Conservation (phyloP, 1,140 invertebrate genomes). For the Drosophila pachea region DNA sequence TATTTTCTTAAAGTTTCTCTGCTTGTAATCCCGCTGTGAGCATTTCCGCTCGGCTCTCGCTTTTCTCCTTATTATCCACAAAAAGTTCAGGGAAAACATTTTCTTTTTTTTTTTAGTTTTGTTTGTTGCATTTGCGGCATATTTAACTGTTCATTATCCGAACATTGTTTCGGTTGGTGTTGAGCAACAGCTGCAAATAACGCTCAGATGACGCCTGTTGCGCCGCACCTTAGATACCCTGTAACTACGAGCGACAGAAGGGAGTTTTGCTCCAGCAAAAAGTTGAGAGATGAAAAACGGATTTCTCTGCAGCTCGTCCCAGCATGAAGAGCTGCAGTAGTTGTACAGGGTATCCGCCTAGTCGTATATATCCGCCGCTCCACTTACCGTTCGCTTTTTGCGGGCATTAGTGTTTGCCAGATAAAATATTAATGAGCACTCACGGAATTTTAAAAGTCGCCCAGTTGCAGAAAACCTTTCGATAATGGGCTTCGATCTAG, state of each 20-base stretch:
- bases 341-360: neutral
- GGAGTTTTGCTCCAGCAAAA: neutral
- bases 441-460: slow-evolving; percentile 19
- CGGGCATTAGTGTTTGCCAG: slow-evolving; percentile 35
- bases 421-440: slow-evolving; percentile 61
- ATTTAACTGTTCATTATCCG: slow-evolving; percentile 53
- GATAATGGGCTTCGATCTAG: slow-evolving; percentile 10
- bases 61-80: slow-evolving; percentile 22
- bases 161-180: slow-evolving; percentile 25
- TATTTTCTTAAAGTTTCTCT: neutral
- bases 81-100: slow-evolving; percentile 3
- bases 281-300: neutral
- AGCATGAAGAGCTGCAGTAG: neutral
- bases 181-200: neutral
- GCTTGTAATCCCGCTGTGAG: neutral
- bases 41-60: neutral
- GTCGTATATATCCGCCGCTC: neutral
- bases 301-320: neutral
- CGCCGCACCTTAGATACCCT: slow-evolving; percentile 1
- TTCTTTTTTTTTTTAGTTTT: slow-evolving; percentile 15
- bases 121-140: slow-evolving; percentile 32
- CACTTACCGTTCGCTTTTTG: slow-evolving; percentile 6
- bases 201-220: slow-evolving; percentile 12
- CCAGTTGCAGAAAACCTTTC: slow-evolving; percentile 1
- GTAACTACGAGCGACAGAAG: neutral